These are phyloP conservation scores for Acholoe squamosa DNA, from an alignment of 2,888 invertebrate genomes.

Conservation along the genomic window DNA sequence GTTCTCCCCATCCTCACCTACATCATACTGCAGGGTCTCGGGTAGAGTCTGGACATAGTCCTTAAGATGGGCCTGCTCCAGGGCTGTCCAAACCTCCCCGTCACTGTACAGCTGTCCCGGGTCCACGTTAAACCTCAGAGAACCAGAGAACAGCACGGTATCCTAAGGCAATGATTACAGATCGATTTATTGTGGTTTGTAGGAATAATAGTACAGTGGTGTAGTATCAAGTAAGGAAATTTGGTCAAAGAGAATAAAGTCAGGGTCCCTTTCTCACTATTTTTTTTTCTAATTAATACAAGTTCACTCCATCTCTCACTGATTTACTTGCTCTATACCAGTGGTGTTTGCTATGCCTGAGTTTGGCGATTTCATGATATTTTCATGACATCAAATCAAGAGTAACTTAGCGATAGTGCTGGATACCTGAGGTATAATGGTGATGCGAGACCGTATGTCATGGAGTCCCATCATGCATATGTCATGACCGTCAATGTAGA, in stretches of 20 bases:
- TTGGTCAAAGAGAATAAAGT: too few relatives aligned
- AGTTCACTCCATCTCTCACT: too few relatives aligned
- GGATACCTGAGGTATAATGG: constrained; percentile 71
- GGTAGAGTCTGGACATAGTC: constrained; percentile 76
- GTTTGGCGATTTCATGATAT: too few relatives aligned
- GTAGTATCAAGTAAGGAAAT: background rate
- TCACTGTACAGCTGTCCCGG: constrained; percentile 80
- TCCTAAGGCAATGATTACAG: constrained; percentile 73
- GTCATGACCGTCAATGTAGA: constrained; percentile 78
- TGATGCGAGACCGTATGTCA: constrained; percentile 74
- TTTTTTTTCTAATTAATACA: too few relatives aligned
- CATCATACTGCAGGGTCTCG: constrained; percentile 75
- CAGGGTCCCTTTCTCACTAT: too few relatives aligned
- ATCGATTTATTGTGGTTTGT: background rate
- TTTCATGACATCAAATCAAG: too few relatives aligned
- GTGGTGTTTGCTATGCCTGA: too few relatives aligned
- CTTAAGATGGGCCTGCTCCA: constrained; percentile 81
- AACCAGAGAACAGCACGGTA: constrained; percentile 82
- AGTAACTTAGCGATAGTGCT: background rate
- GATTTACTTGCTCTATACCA: too few relatives aligned
- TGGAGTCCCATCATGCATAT: constrained; percentile 72
- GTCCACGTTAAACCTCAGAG: constrained; percentile 82
- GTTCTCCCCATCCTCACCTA: constrained; percentile 82
- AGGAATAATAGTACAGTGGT: background rate
- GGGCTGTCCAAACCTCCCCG: constrained; percentile 78